A percentile compares a stretch with the other conserved stretches of the same genome.
Evolutionary conservation across 2,888 invertebrate species (phyloP).

Genomic region (Pandemis heparana): DNA sequence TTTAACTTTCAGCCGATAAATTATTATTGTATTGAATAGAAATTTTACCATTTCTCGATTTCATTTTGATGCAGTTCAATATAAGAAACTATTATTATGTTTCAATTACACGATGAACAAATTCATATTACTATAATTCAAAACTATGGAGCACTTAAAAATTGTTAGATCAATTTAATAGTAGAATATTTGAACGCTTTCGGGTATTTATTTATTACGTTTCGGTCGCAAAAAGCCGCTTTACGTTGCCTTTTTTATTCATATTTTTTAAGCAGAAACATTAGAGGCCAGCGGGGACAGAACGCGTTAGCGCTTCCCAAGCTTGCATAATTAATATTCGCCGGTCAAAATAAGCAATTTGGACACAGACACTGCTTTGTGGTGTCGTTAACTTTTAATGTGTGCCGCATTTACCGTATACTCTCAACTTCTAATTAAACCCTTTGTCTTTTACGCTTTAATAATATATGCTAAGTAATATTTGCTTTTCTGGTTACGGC

Average conservation of each 20-base stretch:
- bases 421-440: slow-evolving; percentile 41
- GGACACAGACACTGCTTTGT: slow-evolving; percentile 77
- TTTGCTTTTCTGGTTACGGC: slow-evolving; percentile 11
- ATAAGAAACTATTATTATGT: no score
- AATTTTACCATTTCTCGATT: no score
- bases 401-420: slow-evolving; percentile 41
- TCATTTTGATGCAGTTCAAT: no score
- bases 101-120: no score
- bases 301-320: slow-evolving; percentile 53
- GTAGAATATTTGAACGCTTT: not conserved
- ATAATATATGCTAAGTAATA: slow-evolving; percentile 36
- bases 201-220: slow-evolving; percentile 14
- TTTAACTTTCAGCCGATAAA: no score
- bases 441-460: slow-evolving; percentile 42
- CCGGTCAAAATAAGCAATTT: slow-evolving; percentile 81
- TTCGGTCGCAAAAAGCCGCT: not conserved
- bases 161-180: not conserved
- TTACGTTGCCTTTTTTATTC: slow-evolving; percentile 19
- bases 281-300: slow-evolving; percentile 61
- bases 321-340: slow-evolving; percentile 79
- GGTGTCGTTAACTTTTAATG: slow-evolving; percentile 74
- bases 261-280: slow-evolving; percentile 53
- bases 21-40: no score
- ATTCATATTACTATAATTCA: not conserved
- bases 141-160: not conserved